Evolutionary conservation across 2,797 vertebrate species (phyloP).

Genomic region (Taenioides sp.): DNA sequence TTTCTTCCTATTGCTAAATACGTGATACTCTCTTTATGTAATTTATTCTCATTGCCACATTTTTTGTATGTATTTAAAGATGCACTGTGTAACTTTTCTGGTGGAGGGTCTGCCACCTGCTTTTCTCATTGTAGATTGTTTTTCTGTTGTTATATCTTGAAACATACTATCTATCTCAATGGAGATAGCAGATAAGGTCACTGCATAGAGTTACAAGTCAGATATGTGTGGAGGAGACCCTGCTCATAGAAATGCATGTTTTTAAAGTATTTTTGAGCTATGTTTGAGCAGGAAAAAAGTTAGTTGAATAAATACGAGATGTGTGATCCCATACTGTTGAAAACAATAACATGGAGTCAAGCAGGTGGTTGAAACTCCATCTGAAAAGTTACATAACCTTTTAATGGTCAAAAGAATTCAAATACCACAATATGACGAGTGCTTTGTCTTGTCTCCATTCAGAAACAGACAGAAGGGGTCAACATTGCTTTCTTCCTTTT

Average conservation of each 20-base stretch:
- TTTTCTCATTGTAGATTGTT: neutral
- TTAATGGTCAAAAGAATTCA: neutral
- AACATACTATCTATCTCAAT: neutral
- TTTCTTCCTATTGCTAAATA: too few relatives aligned
- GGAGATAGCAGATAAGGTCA: neutral
- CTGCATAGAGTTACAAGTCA: neutral
- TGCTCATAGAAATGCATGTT: neutral
- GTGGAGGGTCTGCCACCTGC: neutral
- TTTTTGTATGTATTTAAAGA: neutral
- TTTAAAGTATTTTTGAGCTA: neutral
- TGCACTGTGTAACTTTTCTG: neutral
- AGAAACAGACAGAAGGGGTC: too few relatives aligned
- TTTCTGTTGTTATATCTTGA: neutral
- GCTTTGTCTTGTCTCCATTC: neutral
- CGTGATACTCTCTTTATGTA: neutral
- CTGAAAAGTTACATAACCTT: too few relatives aligned
- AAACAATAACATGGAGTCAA: too few relatives aligned
- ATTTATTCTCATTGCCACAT: neutral
- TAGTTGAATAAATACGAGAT: neutral
- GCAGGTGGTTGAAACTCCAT: too few relatives aligned
- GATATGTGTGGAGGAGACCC: neutral
- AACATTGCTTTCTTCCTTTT: too few relatives aligned
- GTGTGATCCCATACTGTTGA: neutral
- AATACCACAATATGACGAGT: neutral
- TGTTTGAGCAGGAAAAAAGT: neutral